Percentiles rank a stretch among this genome's conserved stretches.
phyloP scores from a whole-genome alignment of 2,797 vertebrate genomes.

The Clarias pachynema region DNA sequence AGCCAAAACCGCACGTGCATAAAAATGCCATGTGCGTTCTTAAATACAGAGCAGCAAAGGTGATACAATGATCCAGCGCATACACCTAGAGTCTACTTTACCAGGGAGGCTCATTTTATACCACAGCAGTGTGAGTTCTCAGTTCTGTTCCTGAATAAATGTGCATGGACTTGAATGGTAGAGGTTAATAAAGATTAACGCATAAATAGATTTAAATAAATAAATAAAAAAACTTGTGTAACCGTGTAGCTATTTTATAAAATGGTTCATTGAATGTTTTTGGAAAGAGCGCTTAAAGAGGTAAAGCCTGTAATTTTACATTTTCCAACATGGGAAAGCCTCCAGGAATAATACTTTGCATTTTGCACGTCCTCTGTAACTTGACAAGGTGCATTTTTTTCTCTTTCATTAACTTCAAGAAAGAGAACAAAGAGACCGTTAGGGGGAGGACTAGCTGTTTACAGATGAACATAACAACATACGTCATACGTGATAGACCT shows the following conservation, averaged over 20 bases:
- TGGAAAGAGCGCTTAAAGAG: not conserved
- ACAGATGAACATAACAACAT: not conserved
- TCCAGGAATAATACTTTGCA: not conserved
- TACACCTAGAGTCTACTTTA: slow-evolving; percentile 10
- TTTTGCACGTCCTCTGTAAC: not conserved
- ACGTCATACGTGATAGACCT: not conserved
- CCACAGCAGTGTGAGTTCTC: not conserved
- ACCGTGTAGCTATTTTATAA: not conserved
- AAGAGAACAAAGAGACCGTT: not conserved
- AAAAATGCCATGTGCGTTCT: not conserved
- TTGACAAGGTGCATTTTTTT: not conserved
- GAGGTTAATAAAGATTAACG: not conserved
- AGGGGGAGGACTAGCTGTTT: not conserved
- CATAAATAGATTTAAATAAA: not conserved
- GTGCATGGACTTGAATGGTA: not conserved
- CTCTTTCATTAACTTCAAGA: not conserved
- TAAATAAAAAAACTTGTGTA: not conserved
- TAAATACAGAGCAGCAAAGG: not conserved
- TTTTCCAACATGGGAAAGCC: not conserved
- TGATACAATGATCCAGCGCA: not conserved
- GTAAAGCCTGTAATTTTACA: not conserved
- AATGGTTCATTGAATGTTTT: not conserved
- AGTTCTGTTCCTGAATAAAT: not conserved
- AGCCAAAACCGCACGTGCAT: not conserved
- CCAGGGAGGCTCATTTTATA: not conserved